A percentile compares a stretch with the other conserved stretches of the same genome.
Evolutionary conservation across 2,888 invertebrate genomes (phyloP).

Genomic region (Xestia ashworthii): DNA sequence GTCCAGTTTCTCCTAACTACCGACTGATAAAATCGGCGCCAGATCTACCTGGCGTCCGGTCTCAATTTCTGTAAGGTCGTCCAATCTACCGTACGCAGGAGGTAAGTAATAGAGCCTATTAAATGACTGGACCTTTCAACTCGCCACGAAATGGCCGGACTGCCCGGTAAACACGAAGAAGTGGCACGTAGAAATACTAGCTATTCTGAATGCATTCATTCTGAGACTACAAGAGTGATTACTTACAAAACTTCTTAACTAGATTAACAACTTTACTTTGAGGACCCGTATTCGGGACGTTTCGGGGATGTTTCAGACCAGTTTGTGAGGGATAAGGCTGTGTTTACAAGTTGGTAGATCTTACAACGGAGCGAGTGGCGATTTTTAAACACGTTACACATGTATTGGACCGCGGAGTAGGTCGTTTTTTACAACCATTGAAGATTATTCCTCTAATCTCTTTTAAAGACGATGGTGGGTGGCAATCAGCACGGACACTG

Average conservation of each 20-base stretch:
- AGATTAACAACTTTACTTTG: conserved; percentile 60
- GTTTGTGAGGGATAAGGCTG: conserved; percentile 21
- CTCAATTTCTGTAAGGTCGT: conserved; percentile 3
- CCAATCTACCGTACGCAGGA: conserved; percentile 2
- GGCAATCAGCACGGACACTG: neutral
- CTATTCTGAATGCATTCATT: conserved; percentile 53
- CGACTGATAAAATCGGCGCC: neutral
- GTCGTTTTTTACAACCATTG: neutral
- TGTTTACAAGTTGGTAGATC: neutral
- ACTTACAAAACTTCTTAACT: conserved; percentile 63
- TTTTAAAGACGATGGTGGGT: neutral
- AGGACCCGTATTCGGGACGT: conserved; percentile 41
- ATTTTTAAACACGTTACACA: neutral
- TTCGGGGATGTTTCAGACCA: conserved; percentile 38
- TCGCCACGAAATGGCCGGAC: conserved; percentile 25
- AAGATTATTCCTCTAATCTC: neutral
- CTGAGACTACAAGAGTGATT: conserved; percentile 59
- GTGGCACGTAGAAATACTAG: conserved; percentile 40
- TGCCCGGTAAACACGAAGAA: conserved; percentile 46
- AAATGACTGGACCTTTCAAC: conserved; percentile 38
- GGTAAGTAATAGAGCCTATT: conserved; percentile 31
- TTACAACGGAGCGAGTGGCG: neutral
- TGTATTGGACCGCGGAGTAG: neutral
- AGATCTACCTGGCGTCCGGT: conserved; percentile 3
- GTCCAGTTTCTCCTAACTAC: neutral